Percentiles rank a stretch among this genome's conserved stretches.
Evolutionary conservation across 64 coral and sea anemone genomes (phyloP).

Genomic region (Hydrozoanthus tunicans): DNA sequence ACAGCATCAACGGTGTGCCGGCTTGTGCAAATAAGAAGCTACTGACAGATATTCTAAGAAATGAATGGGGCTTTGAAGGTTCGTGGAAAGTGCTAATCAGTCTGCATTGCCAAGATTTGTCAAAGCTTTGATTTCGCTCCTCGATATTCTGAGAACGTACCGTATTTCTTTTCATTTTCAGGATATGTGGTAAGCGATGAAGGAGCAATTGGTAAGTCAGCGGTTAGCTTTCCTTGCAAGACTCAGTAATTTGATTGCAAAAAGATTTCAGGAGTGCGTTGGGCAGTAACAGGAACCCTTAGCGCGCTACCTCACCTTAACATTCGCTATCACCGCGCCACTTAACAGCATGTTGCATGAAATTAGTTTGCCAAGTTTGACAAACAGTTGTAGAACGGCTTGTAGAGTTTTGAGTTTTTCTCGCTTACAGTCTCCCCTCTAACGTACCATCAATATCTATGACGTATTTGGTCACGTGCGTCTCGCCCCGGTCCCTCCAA

Average conservation of each 20-base stretch:
- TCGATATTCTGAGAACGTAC: background rate
- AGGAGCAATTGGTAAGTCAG: slow-evolving; percentile 55
- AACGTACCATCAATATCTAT: no score
- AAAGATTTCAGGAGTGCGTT: background rate
- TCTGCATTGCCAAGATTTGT: no score
- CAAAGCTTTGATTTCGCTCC: background rate
- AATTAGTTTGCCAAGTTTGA: no score
- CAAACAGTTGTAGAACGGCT: no score
- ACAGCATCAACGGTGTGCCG: slow-evolving; percentile 56
- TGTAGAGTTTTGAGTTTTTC: no score
- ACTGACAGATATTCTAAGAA: slow-evolving; percentile 63
- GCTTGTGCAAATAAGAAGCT: slow-evolving; percentile 67
- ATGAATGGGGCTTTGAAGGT: slow-evolving; percentile 67
- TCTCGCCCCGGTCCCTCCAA: no score
- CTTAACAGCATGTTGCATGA: no score
- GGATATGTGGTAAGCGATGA: slow-evolving; percentile 66
- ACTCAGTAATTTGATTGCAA: background rate
- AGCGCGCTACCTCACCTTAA: no score
- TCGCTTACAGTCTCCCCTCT: no score
- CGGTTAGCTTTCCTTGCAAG: background rate
- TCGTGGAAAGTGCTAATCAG: background rate
- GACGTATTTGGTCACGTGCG: no score
- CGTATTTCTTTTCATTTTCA: slow-evolving; percentile 8
- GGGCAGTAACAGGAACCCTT: no score
- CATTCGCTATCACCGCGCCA: no score